Conservation (phyloP, 2,113 vertebrate genomes). For the Mormyrus iriodes region DNA sequence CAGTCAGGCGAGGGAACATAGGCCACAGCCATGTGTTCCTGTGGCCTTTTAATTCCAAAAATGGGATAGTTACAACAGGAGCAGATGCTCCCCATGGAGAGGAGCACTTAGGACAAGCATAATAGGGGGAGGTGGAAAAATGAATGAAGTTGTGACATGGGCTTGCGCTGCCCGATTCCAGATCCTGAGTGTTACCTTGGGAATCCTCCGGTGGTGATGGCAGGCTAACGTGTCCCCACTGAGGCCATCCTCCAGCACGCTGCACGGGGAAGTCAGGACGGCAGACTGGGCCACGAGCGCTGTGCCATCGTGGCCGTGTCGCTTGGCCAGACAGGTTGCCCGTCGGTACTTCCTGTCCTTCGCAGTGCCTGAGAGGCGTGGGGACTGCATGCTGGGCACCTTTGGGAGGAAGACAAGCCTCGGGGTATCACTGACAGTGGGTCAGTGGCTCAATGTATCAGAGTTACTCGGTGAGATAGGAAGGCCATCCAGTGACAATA, state of each 20-base stretch:
- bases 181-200: conserved; percentile 69
- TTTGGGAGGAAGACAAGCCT: conserved; percentile 34
- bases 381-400: conserved; percentile 82
- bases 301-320: conserved; percentile 92
- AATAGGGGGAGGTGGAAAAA: background rate
- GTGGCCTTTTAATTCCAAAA: background rate
- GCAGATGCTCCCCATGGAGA: background rate
- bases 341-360: conserved; percentile 83
- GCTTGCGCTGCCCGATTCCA: too few relatives aligned
- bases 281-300: conserved; percentile 79
- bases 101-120: background rate
- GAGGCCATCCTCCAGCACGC: conserved; percentile 79
- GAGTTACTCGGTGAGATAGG: background rate
- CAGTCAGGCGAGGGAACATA: too few relatives aligned
- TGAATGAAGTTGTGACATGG: background rate
- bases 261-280: conserved; percentile 69
- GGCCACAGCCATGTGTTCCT: background rate
- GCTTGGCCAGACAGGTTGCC: conserved; percentile 76
- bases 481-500: background rate
- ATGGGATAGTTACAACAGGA: background rate
- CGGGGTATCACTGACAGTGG: background rate
- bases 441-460: background rate
- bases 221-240: conserved; percentile 79
- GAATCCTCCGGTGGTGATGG: conserved; percentile 78
- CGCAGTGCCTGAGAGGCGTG: conserved; percentile 67